Percentiles rank a stretch among this genome's conserved stretches.
Conservation (phyloP, 2,797 vertebrate species). For the Halcyon badia region DNA sequence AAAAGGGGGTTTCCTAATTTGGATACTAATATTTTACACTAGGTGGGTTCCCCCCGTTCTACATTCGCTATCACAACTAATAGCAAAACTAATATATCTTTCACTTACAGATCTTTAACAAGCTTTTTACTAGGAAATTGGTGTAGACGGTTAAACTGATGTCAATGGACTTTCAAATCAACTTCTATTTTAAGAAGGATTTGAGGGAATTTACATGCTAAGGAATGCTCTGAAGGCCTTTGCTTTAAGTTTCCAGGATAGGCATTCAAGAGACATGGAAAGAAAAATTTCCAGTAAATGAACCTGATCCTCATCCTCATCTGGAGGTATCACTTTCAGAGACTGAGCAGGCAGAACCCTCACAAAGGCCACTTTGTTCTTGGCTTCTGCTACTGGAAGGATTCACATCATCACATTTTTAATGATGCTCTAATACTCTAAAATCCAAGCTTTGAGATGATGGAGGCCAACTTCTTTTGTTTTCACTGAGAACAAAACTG, state of each 20-base stretch:
- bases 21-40: not conserved
- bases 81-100: not conserved
- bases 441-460: not conserved
- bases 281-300: not conserved
- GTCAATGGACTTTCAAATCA: not conserved
- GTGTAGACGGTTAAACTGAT: not conserved
- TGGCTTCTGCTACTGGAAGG: not conserved
- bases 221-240: not conserved
- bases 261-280: not conserved
- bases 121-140: not conserved
- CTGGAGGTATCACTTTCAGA: not conserved
- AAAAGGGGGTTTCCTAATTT: not conserved
- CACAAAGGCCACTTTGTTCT: not conserved
- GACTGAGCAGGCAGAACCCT: not conserved
- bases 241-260: not conserved
- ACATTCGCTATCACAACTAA: not conserved
- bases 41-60: not conserved
- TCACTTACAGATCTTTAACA: not conserved
- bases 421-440: not conserved
- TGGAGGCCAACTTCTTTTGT: not conserved
- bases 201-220: fast-evolving
- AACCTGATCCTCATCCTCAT: fast-evolving
- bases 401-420: not conserved
- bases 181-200: not conserved
- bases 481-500: not conserved